Conservation (phyloP, 92 coral and sea anemone genomes). For the Palythoa grandis region DNA sequence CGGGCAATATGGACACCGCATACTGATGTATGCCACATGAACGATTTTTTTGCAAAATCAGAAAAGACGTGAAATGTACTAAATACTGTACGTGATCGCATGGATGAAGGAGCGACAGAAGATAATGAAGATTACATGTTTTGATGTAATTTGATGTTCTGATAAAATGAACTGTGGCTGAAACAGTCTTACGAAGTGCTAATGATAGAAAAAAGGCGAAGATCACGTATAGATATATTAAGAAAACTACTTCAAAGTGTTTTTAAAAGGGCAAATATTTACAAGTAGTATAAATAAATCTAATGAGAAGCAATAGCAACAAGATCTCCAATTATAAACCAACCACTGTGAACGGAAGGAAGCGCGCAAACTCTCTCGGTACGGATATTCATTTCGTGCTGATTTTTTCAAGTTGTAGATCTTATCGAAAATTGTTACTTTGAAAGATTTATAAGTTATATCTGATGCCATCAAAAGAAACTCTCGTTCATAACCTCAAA, state of each 20-base stretch:
- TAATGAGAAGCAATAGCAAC: neutral
- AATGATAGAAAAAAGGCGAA: neutral
- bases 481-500: neutral
- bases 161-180: neutral
- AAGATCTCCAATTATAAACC: neutral
- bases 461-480: neutral
- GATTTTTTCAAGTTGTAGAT: conserved; percentile 2
- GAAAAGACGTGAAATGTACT: neutral
- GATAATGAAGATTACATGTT: neutral
- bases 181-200: neutral
- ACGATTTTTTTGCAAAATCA: neutral
- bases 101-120: neutral
- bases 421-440: neutral
- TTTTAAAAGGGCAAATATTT: neutral
- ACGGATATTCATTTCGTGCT: neutral
- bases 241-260: neutral
- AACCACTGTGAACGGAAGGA: neutral
- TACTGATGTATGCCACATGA: too few relatives aligned
- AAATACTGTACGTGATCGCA: neutral
- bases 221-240: neutral
- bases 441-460: neutral
- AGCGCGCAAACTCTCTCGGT: neutral
- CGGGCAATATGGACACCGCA: too few relatives aligned
- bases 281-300: too few relatives aligned
- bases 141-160: neutral